Conservation (phyloP, 2,888 invertebrate genomes). For the Minunthozetes semirufus region DNA sequence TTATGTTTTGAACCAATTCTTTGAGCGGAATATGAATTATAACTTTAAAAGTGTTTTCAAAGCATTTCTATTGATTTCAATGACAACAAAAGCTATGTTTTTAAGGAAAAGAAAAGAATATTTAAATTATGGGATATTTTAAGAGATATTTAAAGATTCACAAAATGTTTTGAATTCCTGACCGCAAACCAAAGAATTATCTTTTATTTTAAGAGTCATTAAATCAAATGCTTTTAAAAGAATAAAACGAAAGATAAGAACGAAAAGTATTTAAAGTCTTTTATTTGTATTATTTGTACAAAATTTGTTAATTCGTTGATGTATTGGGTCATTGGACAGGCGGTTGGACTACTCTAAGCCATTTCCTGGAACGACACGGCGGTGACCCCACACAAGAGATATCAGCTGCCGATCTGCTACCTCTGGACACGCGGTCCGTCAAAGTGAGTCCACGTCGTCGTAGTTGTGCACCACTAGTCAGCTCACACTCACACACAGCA, state of each 20-base stretch:
- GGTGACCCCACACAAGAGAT: conserved; percentile 63
- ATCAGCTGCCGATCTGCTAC: conserved; percentile 37
- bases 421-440: conserved; percentile 37
- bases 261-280: background rate
- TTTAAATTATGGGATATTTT: no score
- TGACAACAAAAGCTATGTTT: background rate
- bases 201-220: no score
- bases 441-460: conserved; percentile 35
- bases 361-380: conserved; percentile 65
- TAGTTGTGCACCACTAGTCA: conserved; percentile 32
- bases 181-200: no score
- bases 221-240: no score
- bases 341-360: conserved; percentile 60
- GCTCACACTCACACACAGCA: conserved; percentile 14
- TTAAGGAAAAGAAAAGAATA: background rate
- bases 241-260: no score
- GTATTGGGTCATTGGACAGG: conserved; percentile 19
- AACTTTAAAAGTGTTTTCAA: background rate
- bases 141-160: no score
- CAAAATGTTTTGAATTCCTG: no score
- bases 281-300: background rate
- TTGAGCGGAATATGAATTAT: background rate
- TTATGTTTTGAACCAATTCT: background rate
- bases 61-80: background rate
- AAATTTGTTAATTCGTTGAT: background rate